Conservation (phyloP, 2,888 invertebrate species). For the Drosophila kokeensis region DNA sequence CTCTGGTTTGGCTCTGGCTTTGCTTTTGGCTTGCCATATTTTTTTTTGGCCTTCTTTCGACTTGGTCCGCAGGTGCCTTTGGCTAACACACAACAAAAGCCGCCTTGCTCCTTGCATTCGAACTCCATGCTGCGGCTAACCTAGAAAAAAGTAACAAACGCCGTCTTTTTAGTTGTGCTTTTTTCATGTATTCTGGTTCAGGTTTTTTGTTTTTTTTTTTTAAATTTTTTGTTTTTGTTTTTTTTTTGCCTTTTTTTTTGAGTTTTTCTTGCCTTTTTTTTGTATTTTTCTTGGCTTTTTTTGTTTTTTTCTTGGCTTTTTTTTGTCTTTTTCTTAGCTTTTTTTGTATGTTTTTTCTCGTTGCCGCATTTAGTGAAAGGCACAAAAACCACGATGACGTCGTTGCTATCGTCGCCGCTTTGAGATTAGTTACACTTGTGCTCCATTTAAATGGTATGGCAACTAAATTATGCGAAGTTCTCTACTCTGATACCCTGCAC, state of each 20-base stretch:
- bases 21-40: slow-evolving; percentile 53
- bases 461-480: slow-evolving; percentile 81
- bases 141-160: slow-evolving; percentile 61
- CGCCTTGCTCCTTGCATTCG: slow-evolving; percentile 39
- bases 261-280: slow-evolving; percentile 10
- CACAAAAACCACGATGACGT: slow-evolving; percentile 62
- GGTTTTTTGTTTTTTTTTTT: slow-evolving; percentile 31
- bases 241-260: slow-evolving; percentile 11
- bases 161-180: slow-evolving; percentile 38
- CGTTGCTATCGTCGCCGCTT: slow-evolving; percentile 59
- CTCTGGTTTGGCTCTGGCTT: slow-evolving; percentile 41
- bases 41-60: slow-evolving; percentile 41
- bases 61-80: slow-evolving; percentile 66
- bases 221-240: slow-evolving; percentile 4
- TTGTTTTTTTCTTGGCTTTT: slow-evolving; percentile 6
- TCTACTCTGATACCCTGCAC: slow-evolving; percentile 35
- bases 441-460: slow-evolving; percentile 78
- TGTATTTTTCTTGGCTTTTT: background rate
- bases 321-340: slow-evolving; percentile 27
- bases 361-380: slow-evolving; percentile 70
- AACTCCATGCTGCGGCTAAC: slow-evolving; percentile 62
- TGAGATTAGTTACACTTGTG: slow-evolving; percentile 82
- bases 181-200: slow-evolving; percentile 53
- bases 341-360: background rate
- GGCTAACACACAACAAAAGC: slow-evolving; percentile 22